phyloP scores from a whole-genome alignment of 2,888 invertebrate genomes.

The Crossocerus cetratus region DNA sequence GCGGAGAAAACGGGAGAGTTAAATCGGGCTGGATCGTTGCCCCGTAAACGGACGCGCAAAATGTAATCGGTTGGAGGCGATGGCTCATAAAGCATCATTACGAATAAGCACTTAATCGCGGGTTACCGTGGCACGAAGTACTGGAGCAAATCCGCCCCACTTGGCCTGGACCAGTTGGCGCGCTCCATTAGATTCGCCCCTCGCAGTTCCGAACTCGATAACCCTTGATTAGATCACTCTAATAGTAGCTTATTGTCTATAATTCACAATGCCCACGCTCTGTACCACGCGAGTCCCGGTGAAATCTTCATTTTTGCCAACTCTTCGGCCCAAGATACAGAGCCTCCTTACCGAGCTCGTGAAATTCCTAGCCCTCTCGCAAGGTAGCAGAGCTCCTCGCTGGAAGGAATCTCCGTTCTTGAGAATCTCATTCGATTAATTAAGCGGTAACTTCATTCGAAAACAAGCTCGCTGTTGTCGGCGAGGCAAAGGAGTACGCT shows the following conservation, averaged over 20 bases:
- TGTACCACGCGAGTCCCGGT: background rate
- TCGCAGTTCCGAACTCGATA: slow-evolving; percentile 41
- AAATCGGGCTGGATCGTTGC: slow-evolving; percentile 35
- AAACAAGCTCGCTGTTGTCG: too few species aligned
- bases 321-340: too few species aligned
- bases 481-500: too few species aligned
- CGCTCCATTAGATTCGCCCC: slow-evolving; percentile 44
- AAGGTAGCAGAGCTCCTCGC: background rate
- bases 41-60: slow-evolving; percentile 51
- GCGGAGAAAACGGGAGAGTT: background rate
- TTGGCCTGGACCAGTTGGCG: slow-evolving; percentile 42
- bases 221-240: slow-evolving; percentile 40
- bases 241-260: slow-evolving; percentile 32
- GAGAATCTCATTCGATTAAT: background rate
- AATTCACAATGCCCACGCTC: slow-evolving; percentile 25
- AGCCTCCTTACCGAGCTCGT: too few species aligned
- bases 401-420: background rate
- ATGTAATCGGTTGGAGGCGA: slow-evolving; percentile 51
- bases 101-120: slow-evolving; percentile 54
- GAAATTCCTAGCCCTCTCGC: background rate
- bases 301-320: background rate
- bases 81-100: slow-evolving; percentile 59
- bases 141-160: slow-evolving; percentile 46
- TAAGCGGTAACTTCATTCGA: too few species aligned
- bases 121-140: slow-evolving; percentile 49